Conservation (phyloP, 1,140 invertebrate genomes). For the Campodea augens region DNA sequence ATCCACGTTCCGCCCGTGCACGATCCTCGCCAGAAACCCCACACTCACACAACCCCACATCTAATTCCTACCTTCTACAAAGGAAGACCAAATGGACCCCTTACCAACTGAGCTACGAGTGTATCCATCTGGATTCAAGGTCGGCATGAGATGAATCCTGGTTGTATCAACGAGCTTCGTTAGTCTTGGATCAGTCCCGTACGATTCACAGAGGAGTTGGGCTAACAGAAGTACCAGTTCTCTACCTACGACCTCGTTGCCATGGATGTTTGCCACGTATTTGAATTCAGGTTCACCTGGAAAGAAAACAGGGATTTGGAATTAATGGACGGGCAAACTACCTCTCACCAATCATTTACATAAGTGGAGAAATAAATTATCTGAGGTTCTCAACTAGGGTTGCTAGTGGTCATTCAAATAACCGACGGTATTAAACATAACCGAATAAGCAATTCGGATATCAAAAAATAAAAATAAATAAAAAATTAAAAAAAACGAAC, state of each 20-base stretch:
- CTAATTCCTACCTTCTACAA: too few species aligned
- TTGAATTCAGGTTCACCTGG: slow-evolving; percentile 73
- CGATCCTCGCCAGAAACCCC: too few species aligned
- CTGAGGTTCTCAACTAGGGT: too few species aligned
- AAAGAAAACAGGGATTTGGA: too few species aligned
- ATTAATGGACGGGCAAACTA: background rate
- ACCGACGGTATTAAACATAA: too few species aligned
- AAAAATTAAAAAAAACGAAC: too few species aligned
- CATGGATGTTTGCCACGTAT: slow-evolving; percentile 91
- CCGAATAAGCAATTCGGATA: too few species aligned
- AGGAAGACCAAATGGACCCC: background rate
- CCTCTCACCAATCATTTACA: too few species aligned
- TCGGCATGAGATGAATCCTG: slow-evolving; percentile 80
- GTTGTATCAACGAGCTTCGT: slow-evolving; percentile 58
- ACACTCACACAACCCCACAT: too few species aligned
- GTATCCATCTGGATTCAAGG: slow-evolving; percentile 97
- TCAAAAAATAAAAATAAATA: background rate
- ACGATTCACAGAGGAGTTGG: slow-evolving; percentile 75
- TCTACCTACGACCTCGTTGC: slow-evolving; percentile 83
- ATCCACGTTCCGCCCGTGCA: too few species aligned
- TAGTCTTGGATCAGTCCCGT: slow-evolving; percentile 45
- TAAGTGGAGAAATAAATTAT: too few species aligned
- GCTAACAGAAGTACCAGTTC: slow-evolving; percentile 67
- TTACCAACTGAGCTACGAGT: background rate
- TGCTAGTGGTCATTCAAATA: too few species aligned